Evolutionary conservation across 2,888 invertebrate genomes (phyloP), one percentile per base, ranked within the genome.

Genomic region (Sarcophaga carnaria): DNA sequence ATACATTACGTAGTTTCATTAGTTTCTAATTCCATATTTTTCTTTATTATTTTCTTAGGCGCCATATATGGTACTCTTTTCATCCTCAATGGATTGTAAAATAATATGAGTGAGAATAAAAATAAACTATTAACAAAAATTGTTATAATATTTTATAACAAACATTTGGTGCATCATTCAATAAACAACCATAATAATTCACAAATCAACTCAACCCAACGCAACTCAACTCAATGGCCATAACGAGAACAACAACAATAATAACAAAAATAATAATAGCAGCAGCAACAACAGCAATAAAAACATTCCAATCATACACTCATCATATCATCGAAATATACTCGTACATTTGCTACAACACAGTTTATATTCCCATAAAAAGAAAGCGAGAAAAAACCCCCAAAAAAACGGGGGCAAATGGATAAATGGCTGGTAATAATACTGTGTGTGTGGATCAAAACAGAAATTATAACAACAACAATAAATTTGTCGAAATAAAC

Each of bases 401-500:
- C 27, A 37, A 8, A 37, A 37, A 8, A 37, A 37, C 37, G 37
- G 37, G 37, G 37, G 37, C 37, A 37, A 37, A 37, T 37, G 37
- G 37, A 10, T 37, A 37, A 37, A 37, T 10, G 37, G 10, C 37
- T 37, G 37, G 37, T 37, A 37, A 37, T 37, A 37, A 37, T 37
- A 37, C 37, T 37, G 37, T 37, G 2, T 37, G 2, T 37, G 37
- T 37, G 37, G 37, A 49, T 54, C 59, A 54, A 25, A 25, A 59
- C 54, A 45, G 22, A 22, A 69, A 71, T 17, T 22, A 22, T 27
- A 64, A 67, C 69, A 64, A 62, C 80, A 71, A 62, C 84, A 84
- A 84, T 84, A 84, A 84, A 84, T 76, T 80, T 84, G 80, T 76
- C 62, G 37, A 37, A 37, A 37, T 37, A 37, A 37, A 72, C 63